Percentiles rank a stretch among this genome's conserved stretches.
Evolutionary conservation across 2,888 invertebrate species (phyloP).

Genomic region (Invenusta paracnida): DNA sequence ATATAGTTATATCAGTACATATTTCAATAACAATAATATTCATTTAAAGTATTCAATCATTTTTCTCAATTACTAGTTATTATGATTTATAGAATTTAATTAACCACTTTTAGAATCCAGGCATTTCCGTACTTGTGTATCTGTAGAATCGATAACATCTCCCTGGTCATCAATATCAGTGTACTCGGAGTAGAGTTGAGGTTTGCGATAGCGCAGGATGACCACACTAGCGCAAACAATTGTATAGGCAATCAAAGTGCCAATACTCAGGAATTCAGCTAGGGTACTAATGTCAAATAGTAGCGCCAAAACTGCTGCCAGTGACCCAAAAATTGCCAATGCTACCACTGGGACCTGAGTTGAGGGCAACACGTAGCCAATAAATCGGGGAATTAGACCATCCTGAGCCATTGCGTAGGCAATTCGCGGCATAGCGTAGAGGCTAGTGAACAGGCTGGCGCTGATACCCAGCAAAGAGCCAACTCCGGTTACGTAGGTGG

Average conservation of each 20-base stretch:
- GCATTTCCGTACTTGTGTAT: background rate
- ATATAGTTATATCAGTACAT: no score
- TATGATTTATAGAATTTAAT: background rate
- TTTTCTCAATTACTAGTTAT: no score
- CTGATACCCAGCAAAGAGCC: conserved; percentile 57
- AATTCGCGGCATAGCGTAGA: conserved; percentile 78
- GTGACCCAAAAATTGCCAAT: conserved; percentile 52
- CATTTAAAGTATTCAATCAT: no score
- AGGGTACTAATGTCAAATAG: conserved; percentile 80
- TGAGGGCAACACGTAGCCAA: conserved; percentile 71
- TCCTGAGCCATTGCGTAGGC: conserved; percentile 86
- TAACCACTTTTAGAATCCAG: background rate
- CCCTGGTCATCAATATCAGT: conserved; percentile 48
- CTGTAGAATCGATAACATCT: conserved; percentile 47
- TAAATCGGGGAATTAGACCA: conserved; percentile 72
- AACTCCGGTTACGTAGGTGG: conserved; percentile 54
- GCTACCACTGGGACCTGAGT: conserved; percentile 66
- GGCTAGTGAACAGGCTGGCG: conserved; percentile 68
- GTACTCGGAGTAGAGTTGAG: conserved; percentile 38
- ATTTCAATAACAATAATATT: no score
- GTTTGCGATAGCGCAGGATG: conserved; percentile 74
- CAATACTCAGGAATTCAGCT: conserved; percentile 87
- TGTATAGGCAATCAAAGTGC: conserved; percentile 73
- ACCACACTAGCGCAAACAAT: conserved; percentile 85
- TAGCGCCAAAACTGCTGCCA: conserved; percentile 68